phyloP scores from a whole-genome alignment of 2,888 invertebrate species.

The Tethea ocularis region DNA sequence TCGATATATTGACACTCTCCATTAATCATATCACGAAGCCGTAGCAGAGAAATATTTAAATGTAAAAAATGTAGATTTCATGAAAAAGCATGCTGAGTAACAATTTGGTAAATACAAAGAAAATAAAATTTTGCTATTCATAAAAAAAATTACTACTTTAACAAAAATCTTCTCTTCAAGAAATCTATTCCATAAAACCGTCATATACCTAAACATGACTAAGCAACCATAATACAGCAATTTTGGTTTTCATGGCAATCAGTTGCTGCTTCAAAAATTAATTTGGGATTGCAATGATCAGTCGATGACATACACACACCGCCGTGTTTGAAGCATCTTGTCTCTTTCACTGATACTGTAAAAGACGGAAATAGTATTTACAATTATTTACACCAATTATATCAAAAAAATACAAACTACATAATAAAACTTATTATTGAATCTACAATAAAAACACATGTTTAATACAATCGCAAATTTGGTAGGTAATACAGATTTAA shows the following conservation, averaged over 20 bases:
- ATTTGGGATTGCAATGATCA: constrained; percentile 29
- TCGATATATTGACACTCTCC: too few species aligned
- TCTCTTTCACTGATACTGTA: constrained; percentile 59
- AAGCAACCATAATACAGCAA: constrained; percentile 48
- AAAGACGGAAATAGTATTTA: constrained; percentile 21
- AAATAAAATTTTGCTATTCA: too few species aligned
- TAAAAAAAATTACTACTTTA: too few species aligned
- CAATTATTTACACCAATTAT: constrained; percentile 53
- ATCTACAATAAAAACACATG: too few species aligned
- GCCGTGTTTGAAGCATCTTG: constrained; percentile 51
- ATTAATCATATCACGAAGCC: too few species aligned
- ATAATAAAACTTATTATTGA: too few species aligned
- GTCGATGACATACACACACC: constrained; percentile 40
- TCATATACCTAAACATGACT: constrained; percentile 4
- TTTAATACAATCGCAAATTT: too few species aligned
- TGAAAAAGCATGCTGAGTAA: too few species aligned
- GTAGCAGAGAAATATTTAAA: too few species aligned
- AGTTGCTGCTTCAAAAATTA: constrained; percentile 26
- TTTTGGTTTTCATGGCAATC: constrained; percentile 37
- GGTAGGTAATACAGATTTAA: too few species aligned
- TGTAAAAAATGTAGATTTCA: too few species aligned
- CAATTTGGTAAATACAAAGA: too few species aligned
- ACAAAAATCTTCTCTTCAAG: background rate
- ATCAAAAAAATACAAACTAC: constrained; percentile 35
- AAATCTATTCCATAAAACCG: background rate